These are phyloP conservation scores for Dicyema japonicum DNA, from an alignment of 1,140 invertebrate genomes.

Conservation along the genomic window DNA sequence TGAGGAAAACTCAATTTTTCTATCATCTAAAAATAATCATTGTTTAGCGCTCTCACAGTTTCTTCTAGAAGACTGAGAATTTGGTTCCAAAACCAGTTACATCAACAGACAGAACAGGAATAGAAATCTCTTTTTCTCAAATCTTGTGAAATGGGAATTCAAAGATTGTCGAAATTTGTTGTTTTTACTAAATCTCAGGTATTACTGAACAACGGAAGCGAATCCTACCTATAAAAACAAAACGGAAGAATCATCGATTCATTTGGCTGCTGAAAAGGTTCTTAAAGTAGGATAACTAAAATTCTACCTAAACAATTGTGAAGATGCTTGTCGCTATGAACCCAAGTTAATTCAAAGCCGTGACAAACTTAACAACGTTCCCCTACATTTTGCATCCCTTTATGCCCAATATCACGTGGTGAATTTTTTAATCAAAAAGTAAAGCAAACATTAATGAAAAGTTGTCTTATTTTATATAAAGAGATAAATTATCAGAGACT, in stretches of 20 bases:
- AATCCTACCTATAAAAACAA: conserved; percentile 21
- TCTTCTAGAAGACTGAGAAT: conserved; percentile 24
- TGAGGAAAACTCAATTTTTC: conserved; percentile 16
- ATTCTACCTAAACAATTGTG: conserved; percentile 11
- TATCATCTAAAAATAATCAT: conserved; percentile 16
- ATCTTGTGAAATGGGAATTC: background rate
- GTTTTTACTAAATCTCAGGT: conserved; percentile 7
- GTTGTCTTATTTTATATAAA: conserved; percentile 7
- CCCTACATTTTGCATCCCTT: conserved; percentile 20
- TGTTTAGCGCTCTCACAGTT: conserved; percentile 18
- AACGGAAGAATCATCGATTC: conserved; percentile 22
- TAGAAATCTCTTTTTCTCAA: conserved; percentile 23
- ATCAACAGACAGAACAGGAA: conserved; percentile 6
- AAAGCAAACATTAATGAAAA: conserved; percentile 19
- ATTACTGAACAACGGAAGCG: conserved; percentile 14
- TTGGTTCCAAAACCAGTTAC: background rate
- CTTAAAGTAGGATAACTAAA: background rate
- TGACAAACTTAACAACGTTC: conserved; percentile 33
- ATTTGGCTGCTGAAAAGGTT: conserved; percentile 18
- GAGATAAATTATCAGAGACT: conserved; percentile 21
- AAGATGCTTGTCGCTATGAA: conserved; percentile 13
- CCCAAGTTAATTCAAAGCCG: conserved; percentile 18
- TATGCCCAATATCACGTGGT: conserved; percentile 16
- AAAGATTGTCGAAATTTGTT: conserved; percentile 2
- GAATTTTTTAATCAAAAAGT: conserved; percentile 13